phyloP scores from a whole-genome alignment of 2,113 vertebrate species.

The Gopherus evgoodei region DNA sequence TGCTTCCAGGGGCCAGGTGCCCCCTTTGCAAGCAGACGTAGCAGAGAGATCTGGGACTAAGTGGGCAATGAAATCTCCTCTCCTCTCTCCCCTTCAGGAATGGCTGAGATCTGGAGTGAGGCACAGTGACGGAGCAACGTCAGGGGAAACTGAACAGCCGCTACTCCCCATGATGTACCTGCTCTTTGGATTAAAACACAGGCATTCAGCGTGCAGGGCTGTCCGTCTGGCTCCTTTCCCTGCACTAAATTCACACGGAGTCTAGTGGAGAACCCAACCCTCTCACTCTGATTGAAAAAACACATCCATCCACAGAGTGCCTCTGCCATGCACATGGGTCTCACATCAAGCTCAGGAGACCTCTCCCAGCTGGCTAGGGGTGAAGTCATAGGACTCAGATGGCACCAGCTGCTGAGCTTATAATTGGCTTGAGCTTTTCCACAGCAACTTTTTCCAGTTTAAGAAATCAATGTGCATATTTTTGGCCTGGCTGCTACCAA shows the following conservation, averaged over 20 bases:
- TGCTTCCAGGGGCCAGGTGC: rapidly evolving
- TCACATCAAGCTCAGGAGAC: rapidly evolving
- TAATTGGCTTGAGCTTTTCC: background rate
- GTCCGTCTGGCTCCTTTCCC: background rate
- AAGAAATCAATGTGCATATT: background rate
- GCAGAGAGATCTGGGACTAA: background rate
- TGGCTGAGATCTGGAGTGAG: constrained; percentile 19
- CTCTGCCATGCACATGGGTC: background rate
- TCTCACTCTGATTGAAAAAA: background rate
- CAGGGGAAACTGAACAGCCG: background rate
- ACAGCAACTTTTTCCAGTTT: constrained; percentile 18
- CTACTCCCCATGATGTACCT: constrained; percentile 16
- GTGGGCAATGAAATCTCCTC: rapidly evolving
- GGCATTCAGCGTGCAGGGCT: background rate
- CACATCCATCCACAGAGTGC: background rate
- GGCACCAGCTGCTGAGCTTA: constrained; percentile 17
- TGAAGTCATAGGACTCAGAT: background rate
- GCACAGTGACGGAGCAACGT: background rate
- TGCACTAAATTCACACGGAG: background rate
- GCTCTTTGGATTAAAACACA: background rate
- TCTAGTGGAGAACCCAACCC: background rate
- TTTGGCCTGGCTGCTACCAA: constrained; percentile 39
- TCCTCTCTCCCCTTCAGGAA: background rate
- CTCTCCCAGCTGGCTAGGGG: background rate
- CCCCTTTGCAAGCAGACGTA: background rate